Evolutionary conservation across 2,888 invertebrate species (phyloP).

Genomic region (Prenolepis imparis): DNA sequence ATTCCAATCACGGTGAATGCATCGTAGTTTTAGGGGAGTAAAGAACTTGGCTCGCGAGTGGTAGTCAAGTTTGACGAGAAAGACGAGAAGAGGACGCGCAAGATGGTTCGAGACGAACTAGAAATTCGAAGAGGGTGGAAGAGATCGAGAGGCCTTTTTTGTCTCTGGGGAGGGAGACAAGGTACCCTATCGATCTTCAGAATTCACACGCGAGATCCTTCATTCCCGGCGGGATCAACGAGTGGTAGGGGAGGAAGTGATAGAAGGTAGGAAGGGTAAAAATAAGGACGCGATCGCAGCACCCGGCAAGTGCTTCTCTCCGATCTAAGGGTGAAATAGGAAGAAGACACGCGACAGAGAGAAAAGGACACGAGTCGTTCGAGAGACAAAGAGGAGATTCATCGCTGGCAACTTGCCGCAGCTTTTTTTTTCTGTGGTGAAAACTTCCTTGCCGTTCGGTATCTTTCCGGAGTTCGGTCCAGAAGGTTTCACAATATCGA

Average conservation of each 20-base stretch:
- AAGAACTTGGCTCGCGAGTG: slow-evolving; percentile 12
- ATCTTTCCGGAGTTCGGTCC: slow-evolving; percentile 57
- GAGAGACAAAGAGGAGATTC: slow-evolving; percentile 65
- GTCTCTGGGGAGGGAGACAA: background rate
- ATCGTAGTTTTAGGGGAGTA: background rate
- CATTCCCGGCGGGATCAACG: slow-evolving; percentile 25
- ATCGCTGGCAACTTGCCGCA: slow-evolving; percentile 74
- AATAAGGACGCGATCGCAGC: slow-evolving; percentile 22
- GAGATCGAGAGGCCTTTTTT: slow-evolving; percentile 44
- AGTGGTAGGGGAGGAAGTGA: background rate
- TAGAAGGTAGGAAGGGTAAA: slow-evolving; percentile 18
- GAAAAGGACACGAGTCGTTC: slow-evolving; percentile 47
- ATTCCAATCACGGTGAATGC: background rate
- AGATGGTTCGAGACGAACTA: background rate
- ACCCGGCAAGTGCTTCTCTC: slow-evolving; percentile 39
- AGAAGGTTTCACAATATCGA: slow-evolving; percentile 66
- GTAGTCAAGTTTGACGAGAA: slow-evolving; percentile 28
- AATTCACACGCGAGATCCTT: slow-evolving; percentile 49
- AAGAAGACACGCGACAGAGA: slow-evolving; percentile 16
- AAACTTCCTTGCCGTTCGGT: slow-evolving; percentile 58
- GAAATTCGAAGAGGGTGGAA: slow-evolving; percentile 38
- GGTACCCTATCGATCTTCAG: slow-evolving; percentile 42
- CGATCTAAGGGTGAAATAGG: slow-evolving; percentile 13
- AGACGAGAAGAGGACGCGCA: slow-evolving; percentile 1
- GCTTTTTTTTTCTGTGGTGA: slow-evolving; percentile 58